Evolutionary conservation across 1,140 invertebrate species (phyloP), one percentile per base, ranked within the genome.

Genomic region (Akabosia matsudoensis): DNA sequence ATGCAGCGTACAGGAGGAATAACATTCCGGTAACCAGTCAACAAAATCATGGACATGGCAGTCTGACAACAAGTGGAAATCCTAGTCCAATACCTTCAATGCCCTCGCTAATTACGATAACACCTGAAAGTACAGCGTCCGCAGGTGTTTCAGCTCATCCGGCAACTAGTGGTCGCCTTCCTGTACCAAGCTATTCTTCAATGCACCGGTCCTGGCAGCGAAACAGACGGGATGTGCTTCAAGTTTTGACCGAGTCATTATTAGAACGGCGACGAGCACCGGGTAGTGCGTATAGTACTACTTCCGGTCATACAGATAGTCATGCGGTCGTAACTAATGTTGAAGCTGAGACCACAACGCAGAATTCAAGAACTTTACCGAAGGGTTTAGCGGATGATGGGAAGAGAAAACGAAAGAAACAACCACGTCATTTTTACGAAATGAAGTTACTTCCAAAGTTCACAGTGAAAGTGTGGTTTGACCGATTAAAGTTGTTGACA

Each of bases 401-500:
- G 33, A 72, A 45, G 16, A 34, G 37, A 3, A 72, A 72, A 45
- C 33, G 14, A 3, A 81, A 81, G 67, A 79, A 79, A 33, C 76
- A 74, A 33, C 73, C 77, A 33, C 54, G 74, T 67, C 74, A 75
- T 67, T 81, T 75, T 51, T 81, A 81, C 61, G 26, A n/a, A 51
- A 81, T 79, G 80, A 79, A 81, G 30, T 2, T 79, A 31, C 67
- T 81, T 56, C 79, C 78, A 18, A 75, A 74, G 31, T n/a, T 79
- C 1, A 26, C 33, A 54, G 45, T 78, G 0, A 79, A 79, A 73
- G 67, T 81, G 1, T 90, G 91, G 33, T 95, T 98, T 88, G 96
- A 99, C 86, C 88, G 97, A 64, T 86, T 99, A 56, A 92, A 95
- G 77, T 85, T 99, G 14, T 87, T 98, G 83, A 95, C 97, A 0